Evolutionary conservation across 2,113 vertebrate genomes (phyloP).

Genomic region (Amphilophus citrinellus): DNA sequence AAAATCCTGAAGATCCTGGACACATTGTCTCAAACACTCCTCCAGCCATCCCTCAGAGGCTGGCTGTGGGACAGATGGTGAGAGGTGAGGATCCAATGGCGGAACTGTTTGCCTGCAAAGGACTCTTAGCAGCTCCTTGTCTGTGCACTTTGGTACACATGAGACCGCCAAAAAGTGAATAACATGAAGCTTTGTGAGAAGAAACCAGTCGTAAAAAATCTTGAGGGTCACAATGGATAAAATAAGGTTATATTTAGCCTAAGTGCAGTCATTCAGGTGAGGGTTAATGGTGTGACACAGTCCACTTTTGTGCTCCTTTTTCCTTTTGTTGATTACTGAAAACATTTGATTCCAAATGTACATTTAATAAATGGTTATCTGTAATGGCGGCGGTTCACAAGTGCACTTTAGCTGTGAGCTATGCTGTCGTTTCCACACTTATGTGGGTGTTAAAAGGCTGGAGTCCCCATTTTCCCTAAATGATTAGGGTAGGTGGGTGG

Average conservation of each 20-base stretch:
- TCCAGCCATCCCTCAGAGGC: conserved; percentile 49
- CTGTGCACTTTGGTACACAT: conserved; percentile 33
- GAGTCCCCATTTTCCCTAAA: conserved; percentile 22
- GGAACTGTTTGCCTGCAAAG: conserved; percentile 22
- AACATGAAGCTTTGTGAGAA: conserved; percentile 44
- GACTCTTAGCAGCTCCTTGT: conserved; percentile 57
- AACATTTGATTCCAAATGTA: conserved; percentile 4
- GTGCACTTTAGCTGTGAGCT: conserved; percentile 38
- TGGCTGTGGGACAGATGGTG: conserved; percentile 13
- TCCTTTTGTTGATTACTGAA: conserved; percentile 11
- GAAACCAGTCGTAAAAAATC: conserved; percentile 51
- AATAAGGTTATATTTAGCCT: neutral
- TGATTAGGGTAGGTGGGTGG: conserved; percentile 31
- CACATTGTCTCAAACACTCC: conserved; percentile 38
- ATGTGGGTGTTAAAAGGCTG: conserved; percentile 26
- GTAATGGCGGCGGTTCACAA: conserved; percentile 42
- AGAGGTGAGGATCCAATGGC: conserved; percentile 27
- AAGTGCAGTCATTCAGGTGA: neutral
- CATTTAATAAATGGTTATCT: conserved; percentile 58
- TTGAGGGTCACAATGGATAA: conserved; percentile 37
- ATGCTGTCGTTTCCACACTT: conserved; percentile 45
- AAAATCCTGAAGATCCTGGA: conserved; percentile 46
- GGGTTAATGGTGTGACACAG: conserved; percentile 11
- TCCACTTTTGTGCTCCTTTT: neutral
- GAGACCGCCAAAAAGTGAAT: conserved; percentile 42